Conservation (phyloP, 2,797 vertebrate genomes). For the Pelochelys cantorii region DNA sequence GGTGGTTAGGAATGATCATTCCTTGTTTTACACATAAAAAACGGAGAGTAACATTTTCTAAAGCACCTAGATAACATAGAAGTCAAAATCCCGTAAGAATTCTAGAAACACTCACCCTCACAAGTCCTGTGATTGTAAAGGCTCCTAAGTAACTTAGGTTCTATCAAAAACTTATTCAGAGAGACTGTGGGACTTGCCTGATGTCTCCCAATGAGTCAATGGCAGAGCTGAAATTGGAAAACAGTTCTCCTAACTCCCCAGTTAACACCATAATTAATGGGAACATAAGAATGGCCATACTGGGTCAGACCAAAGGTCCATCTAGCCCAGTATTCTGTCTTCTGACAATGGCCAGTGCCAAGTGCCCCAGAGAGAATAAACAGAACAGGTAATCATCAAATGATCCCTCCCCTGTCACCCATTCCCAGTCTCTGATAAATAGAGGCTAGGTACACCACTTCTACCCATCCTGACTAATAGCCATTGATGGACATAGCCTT, state of each 20-base stretch:
- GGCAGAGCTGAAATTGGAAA: background rate
- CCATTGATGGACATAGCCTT: no score
- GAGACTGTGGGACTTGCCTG: background rate
- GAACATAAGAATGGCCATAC: no score
- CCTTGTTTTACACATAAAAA: accelerated
- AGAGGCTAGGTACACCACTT: no score
- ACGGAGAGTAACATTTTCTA: background rate
- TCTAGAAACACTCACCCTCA: background rate
- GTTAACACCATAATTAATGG: background rate
- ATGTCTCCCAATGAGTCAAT: background rate
- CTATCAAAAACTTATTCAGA: background rate
- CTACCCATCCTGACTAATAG: no score
- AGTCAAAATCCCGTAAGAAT: background rate
- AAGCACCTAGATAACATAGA: background rate
- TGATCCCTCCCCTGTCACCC: no score
- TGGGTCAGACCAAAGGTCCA: no score
- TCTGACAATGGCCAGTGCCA: no score
- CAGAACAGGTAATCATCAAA: no score
- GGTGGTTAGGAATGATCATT: background rate
- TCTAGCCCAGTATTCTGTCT: no score
- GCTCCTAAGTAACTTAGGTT: background rate
- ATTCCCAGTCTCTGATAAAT: no score
- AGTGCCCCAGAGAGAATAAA: no score
- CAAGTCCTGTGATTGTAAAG: background rate
- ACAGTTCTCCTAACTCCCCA: background rate